Percentiles rank a stretch among this genome's conserved stretches.
phyloP scores from a whole-genome alignment of 2,888 invertebrate species.

The Chymomyza caudatula region DNA sequence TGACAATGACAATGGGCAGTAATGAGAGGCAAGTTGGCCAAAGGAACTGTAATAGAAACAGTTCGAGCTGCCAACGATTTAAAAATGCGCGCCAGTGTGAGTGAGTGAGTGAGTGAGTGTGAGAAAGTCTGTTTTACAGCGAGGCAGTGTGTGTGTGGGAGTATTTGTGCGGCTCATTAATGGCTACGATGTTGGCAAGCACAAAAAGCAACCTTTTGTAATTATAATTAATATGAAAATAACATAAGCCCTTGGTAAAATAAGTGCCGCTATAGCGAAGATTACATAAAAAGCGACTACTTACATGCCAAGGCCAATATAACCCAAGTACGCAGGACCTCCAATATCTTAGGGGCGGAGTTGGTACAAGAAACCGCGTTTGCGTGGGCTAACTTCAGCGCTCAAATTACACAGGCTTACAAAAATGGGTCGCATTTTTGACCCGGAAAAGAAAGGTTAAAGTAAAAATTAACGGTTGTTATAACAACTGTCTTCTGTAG shows the following conservation, averaged over 20 bases:
- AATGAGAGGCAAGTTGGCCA: constrained; percentile 12
- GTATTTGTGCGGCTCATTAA: constrained; percentile 52
- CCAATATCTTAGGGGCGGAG: background rate
- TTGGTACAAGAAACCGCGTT: background rate
- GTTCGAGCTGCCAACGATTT: constrained; percentile 18
- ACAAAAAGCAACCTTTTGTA: constrained; percentile 52
- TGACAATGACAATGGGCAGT: constrained; percentile 6
- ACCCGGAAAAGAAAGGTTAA: too few species aligned
- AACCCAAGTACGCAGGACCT: constrained; percentile 1
- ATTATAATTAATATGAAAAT: constrained; percentile 66
- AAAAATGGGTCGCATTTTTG: background rate
- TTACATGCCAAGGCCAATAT: constrained; percentile 49
- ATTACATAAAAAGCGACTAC: constrained; percentile 12
- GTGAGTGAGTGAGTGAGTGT: background rate
- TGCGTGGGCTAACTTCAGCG: background rate
- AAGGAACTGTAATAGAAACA: constrained; percentile 26
- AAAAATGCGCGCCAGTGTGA: background rate
- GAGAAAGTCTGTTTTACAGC: constrained; percentile 6
- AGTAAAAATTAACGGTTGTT: too few species aligned
- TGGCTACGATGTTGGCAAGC: constrained; percentile 44
- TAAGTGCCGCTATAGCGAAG: background rate
- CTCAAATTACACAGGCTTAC: background rate
- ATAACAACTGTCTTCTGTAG: too few species aligned
- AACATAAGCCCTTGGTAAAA: constrained; percentile 32
- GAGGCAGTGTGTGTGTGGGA: constrained; percentile 7